Percentiles rank a stretch among this genome's conserved stretches.
phyloP scores from a whole-genome alignment of 1,140 invertebrate genomes.

The Nasonia vitripennis region DNA sequence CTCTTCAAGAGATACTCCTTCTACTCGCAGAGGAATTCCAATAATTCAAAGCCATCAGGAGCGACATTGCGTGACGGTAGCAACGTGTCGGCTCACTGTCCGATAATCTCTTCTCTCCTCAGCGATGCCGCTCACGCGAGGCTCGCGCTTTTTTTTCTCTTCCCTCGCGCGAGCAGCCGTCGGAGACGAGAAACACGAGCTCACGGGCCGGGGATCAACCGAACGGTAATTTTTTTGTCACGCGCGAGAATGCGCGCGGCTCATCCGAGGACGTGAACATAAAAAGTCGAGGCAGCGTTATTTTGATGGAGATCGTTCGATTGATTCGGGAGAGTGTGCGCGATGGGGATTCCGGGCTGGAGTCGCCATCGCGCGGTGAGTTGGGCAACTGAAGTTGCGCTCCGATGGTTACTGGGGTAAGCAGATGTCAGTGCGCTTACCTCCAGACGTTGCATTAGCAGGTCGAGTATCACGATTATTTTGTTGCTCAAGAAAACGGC shows the following conservation, averaged over 20 bases:
- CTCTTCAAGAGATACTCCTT: not conserved
- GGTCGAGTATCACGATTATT: constrained; percentile 80
- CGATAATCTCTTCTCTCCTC: constrained; percentile 11
- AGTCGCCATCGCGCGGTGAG: not conserved
- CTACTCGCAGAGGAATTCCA: not conserved
- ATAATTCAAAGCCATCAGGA: constrained; percentile 3
- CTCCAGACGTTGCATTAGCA: constrained; percentile 81
- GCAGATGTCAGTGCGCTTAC: constrained; percentile 68
- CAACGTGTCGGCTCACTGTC: not conserved
- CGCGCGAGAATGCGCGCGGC: not conserved
- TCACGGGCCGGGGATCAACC: not conserved
- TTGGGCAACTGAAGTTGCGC: not conserved
- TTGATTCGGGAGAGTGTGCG: not conserved
- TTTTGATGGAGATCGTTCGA: not conserved
- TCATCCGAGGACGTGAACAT: not conserved
- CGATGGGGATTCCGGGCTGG: not conserved
- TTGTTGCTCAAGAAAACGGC: constrained; percentile 83
- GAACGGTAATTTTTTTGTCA: not conserved
- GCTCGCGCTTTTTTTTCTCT: constrained; percentile 2
- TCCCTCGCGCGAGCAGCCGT: not conserved
- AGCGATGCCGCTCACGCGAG: constrained; percentile 12
- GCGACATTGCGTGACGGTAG: constrained; percentile 16
- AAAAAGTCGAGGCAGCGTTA: not conserved
- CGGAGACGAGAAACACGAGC: not conserved
- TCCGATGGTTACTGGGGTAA: not conserved